phyloP scores from a whole-genome alignment of 2,888 invertebrate genomes.

The Theodoxus fluviatilis region DNA sequence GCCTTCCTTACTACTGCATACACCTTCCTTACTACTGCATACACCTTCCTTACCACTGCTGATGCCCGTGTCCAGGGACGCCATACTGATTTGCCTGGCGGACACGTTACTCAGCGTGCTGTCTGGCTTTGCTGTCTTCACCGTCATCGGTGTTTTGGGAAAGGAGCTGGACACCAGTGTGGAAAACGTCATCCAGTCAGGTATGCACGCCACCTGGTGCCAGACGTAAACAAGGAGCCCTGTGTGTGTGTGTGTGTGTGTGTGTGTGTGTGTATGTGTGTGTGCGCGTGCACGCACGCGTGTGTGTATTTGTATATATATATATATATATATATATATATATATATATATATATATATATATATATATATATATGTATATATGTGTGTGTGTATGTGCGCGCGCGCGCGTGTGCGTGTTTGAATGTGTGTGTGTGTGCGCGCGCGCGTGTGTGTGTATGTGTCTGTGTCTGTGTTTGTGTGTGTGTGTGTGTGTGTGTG shows the following conservation, averaged over 20 bases:
- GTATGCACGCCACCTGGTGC: constrained; percentile 31
- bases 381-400: no score
- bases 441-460: neutral
- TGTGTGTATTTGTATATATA: neutral
- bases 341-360: neutral
- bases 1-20: neutral
- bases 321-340: neutral
- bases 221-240: neutral
- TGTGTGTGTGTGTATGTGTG: no score
- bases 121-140: constrained; percentile 63
- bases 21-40: no score
- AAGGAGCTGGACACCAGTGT: constrained; percentile 54
- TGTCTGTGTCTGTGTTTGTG: neutral
- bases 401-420: no score
- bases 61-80: constrained; percentile 49
- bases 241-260: no score
- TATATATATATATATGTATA: neutral
- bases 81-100: constrained; percentile 54
- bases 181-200: constrained; percentile 58
- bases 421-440: no score
- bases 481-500: no score
- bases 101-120: constrained; percentile 60
- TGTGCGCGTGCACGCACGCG: no score
- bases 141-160: constrained; percentile 64
- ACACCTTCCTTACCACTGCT: neutral